Evolutionary conservation across 2,888 invertebrate genomes (phyloP), one percentile per base, ranked within the genome.

Genomic region (Octonoba sinensis): DNA sequence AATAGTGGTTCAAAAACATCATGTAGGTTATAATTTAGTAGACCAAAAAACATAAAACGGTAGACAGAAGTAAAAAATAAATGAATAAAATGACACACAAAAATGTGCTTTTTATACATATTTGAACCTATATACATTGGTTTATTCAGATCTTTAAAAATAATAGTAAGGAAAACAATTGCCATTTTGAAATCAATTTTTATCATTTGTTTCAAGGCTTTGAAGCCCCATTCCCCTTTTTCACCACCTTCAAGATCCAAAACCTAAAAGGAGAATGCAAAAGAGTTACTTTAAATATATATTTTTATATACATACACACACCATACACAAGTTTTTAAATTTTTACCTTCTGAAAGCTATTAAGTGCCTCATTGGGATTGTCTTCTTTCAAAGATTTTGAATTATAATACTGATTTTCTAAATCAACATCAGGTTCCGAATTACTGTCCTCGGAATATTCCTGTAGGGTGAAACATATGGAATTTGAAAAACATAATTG

Each of bases 201-300:
- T 66, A 99, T 98, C 99, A 99, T 99, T 89, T 99, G 99, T 89
- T 99, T 99, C 18, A 99, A 91, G 0, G 99, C 99, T 89, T 99
- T 99, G 89, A 99, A 99, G 0, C 99, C 99, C 99, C 99, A 99
- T 91, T 99, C 99, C 73, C 99, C 99, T 89, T 99, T 99, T 86
- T 99, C 98, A 0, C 96, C 96, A 56, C 95, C 96, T 90, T 99
- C 99, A 83, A 99, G 90, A 87, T 99, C 98, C 85, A 99, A 90
- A 13, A 99, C 99, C 89, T 96, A 75, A 16, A 85, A 85, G 44
- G 83, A 51, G 59, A 22, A 22, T 54, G n/a, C 20, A 20, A 54
- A 54, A 54, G 12, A 16, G 4, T 54, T 3, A 11, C 6, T 54
- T 54, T 12, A 54, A 11, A 54, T 18, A 54, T 36, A 8, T 11